phyloP scores from a whole-genome alignment of 92 coral and sea anemone genomes.

The Palythoa caribaeorum region DNA sequence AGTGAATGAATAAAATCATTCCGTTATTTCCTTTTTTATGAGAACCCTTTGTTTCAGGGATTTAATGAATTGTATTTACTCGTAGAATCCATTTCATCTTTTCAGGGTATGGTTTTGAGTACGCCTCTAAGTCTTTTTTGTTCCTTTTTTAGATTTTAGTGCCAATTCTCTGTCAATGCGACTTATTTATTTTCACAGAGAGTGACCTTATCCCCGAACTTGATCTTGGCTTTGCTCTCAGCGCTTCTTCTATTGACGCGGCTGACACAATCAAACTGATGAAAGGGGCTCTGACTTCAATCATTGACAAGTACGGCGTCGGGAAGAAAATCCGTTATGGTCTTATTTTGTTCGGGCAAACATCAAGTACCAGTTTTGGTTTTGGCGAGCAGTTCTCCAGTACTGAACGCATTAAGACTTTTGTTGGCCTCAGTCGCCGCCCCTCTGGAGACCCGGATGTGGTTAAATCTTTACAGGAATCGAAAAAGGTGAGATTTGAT shows the following conservation, averaged over 20 bases:
- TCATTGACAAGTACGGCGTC: conserved; percentile 67
- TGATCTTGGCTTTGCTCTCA: conserved; percentile 82
- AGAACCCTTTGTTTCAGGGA: no score
- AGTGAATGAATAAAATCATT: no score
- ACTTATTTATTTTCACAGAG: conserved; percentile 34
- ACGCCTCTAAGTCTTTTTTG: no score
- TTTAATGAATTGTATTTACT: no score
- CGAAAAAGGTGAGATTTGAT: conserved; percentile 34
- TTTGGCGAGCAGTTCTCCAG: conserved; percentile 66
- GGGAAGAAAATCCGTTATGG: conserved; percentile 73
- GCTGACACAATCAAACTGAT: conserved; percentile 59
- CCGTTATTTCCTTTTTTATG: no score
- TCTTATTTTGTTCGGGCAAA: conserved; percentile 70
- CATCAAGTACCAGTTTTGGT: conserved; percentile 40
- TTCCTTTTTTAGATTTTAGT: no score
- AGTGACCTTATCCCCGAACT: conserved; percentile 73
- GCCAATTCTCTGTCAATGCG: background rate
- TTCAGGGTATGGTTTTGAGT: no score
- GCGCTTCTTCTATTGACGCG: conserved; percentile 64
- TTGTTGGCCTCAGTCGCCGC: conserved; percentile 52
- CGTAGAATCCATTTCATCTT: no score
- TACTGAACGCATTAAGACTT: conserved; percentile 51
- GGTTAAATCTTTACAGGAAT: conserved; percentile 59
- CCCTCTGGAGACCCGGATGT: conserved; percentile 73
- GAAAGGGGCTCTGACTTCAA: conserved; percentile 75